phyloP scores from a whole-genome alignment of 2,113 vertebrate genomes.

The Ursus arctos region DNA sequence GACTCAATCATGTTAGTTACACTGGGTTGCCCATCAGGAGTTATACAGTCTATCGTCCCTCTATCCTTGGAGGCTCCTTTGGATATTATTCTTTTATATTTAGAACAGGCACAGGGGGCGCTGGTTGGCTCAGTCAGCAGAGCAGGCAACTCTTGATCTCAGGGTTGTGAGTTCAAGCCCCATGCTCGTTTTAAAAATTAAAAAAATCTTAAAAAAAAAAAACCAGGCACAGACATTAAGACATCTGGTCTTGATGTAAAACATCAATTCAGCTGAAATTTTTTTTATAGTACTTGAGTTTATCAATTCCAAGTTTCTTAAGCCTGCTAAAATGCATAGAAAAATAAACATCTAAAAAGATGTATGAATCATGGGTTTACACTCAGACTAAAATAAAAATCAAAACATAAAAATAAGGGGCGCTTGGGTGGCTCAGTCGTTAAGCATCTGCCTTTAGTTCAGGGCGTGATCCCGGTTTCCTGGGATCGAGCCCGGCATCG shows the following conservation, averaged over 20 bases:
- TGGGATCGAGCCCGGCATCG: too few species aligned
- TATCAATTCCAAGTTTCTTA: conserved; percentile 2
- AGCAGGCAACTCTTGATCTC: not conserved
- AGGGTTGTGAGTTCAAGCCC: not conserved
- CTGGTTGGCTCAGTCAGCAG: not conserved
- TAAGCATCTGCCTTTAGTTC: too few species aligned
- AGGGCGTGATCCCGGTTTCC: too few species aligned
- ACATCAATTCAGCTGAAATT: not conserved
- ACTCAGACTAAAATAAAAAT: not conserved
- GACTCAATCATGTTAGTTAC: not conserved
- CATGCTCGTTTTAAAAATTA: not conserved
- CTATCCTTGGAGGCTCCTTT: not conserved
- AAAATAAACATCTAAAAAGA: not conserved
- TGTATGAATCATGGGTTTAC: not conserved
- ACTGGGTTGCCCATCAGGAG: not conserved
- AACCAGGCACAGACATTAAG: not conserved
- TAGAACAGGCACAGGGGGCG: not conserved
- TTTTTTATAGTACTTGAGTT: conserved; percentile 4
- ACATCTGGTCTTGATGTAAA: conserved; percentile 1
- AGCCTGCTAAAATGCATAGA: not conserved
- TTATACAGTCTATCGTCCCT: not conserved
- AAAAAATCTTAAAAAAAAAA: not conserved
- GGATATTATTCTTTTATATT: not conserved
- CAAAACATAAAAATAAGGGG: not conserved
- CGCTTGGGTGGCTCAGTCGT: too few species aligned